Evolutionary conservation across 2,113 vertebrate genomes (phyloP).

Genomic region (Mus pahari): DNA sequence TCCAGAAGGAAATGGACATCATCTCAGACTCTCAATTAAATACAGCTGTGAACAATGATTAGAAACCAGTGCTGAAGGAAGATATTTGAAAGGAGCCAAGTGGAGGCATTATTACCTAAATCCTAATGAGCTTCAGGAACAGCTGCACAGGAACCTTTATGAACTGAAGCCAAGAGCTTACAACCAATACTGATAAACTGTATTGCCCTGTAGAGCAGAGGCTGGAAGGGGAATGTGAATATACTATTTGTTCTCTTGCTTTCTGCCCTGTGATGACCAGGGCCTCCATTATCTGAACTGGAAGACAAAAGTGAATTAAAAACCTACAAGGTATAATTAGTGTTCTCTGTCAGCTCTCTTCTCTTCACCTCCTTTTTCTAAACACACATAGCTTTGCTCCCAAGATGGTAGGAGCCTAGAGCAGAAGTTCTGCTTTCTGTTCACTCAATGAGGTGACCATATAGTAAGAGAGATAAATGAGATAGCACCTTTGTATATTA

Average conservation of each 20-base stretch:
- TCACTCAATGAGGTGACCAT: fast-evolving
- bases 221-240: neutral
- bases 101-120: fast-evolving
- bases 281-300: neutral
- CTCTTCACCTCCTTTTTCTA: neutral
- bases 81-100: neutral
- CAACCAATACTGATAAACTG: neutral
- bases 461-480: fast-evolving
- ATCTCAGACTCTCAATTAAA: neutral
- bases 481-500: neutral
- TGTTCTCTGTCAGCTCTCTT: neutral
- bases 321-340: fast-evolving
- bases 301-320: neutral
- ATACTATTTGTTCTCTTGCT: fast-evolving
- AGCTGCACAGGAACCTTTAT: neutral
- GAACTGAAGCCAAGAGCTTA: fast-evolving
- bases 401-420: neutral
- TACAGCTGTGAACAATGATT: neutral
- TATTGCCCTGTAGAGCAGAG: fast-evolving
- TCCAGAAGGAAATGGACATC: neutral
- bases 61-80: neutral
- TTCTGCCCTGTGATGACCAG: neutral
- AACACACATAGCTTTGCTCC: fast-evolving
- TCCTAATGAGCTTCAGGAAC: neutral
- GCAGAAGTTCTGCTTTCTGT: neutral